Conservation (phyloP, 2,888 invertebrate species). For the Tipula unca region DNA sequence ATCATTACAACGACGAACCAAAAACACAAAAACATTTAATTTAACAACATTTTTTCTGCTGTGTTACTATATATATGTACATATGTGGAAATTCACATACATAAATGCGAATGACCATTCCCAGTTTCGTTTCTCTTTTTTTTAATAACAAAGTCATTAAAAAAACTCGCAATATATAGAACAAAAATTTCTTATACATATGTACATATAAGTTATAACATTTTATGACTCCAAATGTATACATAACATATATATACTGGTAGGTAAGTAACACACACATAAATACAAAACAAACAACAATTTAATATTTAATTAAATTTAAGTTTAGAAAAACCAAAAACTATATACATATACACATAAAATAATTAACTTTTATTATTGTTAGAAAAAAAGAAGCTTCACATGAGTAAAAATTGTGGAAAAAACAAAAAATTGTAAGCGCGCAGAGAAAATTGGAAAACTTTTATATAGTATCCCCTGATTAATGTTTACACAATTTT, state of each 20-base stretch:
- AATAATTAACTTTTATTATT: not conserved
- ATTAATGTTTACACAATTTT: not conserved
- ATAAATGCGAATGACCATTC: not conserved
- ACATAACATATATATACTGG: not conserved
- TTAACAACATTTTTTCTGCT: not conserved
- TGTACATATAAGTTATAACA: not conserved
- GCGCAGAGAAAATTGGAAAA: not conserved
- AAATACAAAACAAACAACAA: not conserved
- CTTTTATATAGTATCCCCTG: not conserved
- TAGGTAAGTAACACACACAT: not conserved
- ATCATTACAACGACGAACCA: not conserved
- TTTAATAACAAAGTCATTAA: not conserved
- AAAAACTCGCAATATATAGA: not conserved
- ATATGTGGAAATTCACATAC: not conserved
- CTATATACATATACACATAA: not conserved
- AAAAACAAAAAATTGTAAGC: not conserved
- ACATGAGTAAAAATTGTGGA: not conserved
- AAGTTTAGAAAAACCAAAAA: not conserved
- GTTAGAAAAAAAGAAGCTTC: not conserved
- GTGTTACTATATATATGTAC: not conserved
- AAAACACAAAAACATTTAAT: not conserved
- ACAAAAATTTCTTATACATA: not conserved
- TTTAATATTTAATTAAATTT: not conserved
- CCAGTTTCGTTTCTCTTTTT: not conserved
- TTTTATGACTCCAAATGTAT: not conserved